phyloP scores from a whole-genome alignment of 2,113 vertebrate genomes.

The Cairina moschata region DNA sequence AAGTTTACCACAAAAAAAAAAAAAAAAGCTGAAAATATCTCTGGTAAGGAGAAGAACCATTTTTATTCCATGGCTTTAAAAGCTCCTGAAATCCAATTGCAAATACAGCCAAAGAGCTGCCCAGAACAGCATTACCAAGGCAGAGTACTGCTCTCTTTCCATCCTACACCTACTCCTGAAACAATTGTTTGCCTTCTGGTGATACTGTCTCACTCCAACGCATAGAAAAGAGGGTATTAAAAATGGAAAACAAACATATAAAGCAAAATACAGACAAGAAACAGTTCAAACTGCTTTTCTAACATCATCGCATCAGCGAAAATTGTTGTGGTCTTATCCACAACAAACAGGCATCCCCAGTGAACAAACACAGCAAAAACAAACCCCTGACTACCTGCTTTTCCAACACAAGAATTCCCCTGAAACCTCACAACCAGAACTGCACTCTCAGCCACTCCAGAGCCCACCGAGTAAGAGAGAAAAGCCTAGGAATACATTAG shows the following conservation, averaged over 20 bases:
- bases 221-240: background rate
- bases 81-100: too few relatives aligned
- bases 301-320: too few relatives aligned
- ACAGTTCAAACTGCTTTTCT: background rate
- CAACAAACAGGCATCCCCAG: background rate
- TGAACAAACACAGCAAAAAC: background rate
- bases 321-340: background rate
- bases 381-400: background rate
- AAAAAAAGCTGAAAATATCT: background rate
- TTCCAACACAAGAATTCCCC: background rate
- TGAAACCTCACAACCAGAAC: background rate
- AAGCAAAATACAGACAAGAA: background rate
- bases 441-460: background rate
- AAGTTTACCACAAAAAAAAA: background rate
- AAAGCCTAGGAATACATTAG: background rate
- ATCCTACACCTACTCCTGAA: background rate
- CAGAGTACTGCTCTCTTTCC: background rate
- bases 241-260: background rate
- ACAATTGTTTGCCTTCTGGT: background rate
- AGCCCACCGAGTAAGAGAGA: background rate
- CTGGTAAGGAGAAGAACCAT: background rate
- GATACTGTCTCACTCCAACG: background rate
- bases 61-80: background rate
- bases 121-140: background rate
- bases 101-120: background rate